Percentiles rank a stretch among this genome's conserved stretches.
Evolutionary conservation across 1,140 invertebrate species (phyloP).

Genomic region (Capitella teleta): DNA sequence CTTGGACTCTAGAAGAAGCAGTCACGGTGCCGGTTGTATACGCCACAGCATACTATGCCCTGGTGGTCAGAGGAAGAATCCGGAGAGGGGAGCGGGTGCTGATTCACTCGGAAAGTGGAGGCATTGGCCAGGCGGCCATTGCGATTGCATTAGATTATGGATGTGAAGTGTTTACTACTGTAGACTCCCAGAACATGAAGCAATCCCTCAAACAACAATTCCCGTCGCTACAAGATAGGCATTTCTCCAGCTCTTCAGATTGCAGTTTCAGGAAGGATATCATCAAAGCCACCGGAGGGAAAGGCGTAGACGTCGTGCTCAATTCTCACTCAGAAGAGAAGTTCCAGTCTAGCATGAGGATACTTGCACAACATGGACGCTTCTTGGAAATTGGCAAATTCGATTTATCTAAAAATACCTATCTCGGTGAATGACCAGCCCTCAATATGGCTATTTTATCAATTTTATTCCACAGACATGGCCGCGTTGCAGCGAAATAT

Average conservation of each 20-base stretch:
- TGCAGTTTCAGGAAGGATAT: conserved; percentile 41
- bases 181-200: conserved; percentile 44
- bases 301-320: conserved; percentile 85
- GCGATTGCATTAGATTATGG: conserved; percentile 66
- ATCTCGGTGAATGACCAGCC: conserved; percentile 51
- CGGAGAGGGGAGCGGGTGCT: conserved; percentile 66
- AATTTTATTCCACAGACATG: conserved; percentile 49
- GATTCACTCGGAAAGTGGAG: conserved; percentile 89
- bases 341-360: conserved; percentile 82
- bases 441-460: too few species aligned
- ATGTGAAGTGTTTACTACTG: conserved; percentile 76
- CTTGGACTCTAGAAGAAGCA: conserved; percentile 81
- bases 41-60: conserved; percentile 82
- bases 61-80: conserved; percentile 71
- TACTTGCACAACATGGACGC: conserved; percentile 74
- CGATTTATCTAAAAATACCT: conserved; percentile 80
- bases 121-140: conserved; percentile 90
- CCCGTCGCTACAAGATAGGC: conserved; percentile 62
- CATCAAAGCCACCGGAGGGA: background rate
- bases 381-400: conserved; percentile 96
- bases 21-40: conserved; percentile 88
- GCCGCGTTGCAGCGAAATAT: conserved; percentile 87
- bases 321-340: conserved; percentile 89
- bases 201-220: conserved; percentile 47
- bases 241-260: conserved; percentile 86